Evolutionary conservation across 2,113 vertebrate species (phyloP), one percentile per base, ranked within the genome.

Genomic region (Neopipo cinnamomea): DNA sequence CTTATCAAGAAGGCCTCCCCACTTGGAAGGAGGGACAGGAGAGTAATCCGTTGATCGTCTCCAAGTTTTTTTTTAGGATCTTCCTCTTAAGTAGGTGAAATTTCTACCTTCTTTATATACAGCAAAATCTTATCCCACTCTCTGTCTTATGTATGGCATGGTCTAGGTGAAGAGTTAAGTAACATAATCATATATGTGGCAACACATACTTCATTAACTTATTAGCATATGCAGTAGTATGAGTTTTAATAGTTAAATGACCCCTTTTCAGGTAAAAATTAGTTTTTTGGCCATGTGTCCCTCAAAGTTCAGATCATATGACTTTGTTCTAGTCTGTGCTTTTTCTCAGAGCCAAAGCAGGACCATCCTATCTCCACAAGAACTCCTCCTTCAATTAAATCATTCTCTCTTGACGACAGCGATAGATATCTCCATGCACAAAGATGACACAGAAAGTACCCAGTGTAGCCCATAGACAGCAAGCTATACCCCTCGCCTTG

Each of bases 351-450:
- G 18, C 12, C 22, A 33, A 37, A 66, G 31, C 5, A 5, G 9
- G 52, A 50, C 22, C 44, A 24, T 20, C 18, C 19, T n/a, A 5
- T 20, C 15, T 28, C 11, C 52, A 20, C 9, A 44, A 63, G 17
- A 77, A 18, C 46, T 68, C 37, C 7, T 30, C 11, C 10, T 58
- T 42, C 44, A 42, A 19, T 12, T 18, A 28, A 16, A 0, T 23
- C 6, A 11, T 52, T 58, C 37, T 66, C 22, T 37, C 37, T 39
- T 67, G 52, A 28, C 0, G 1, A 7, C 22, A 37, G 28, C 12
- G 10, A 6, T 1, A 1, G 33, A 20, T 9, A 12, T 58, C 15
- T 20, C 5, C 10, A 0, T 19, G 18, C 42, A 19, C 44, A 44
- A 28, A 59, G 33, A 13, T 13, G 44, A 19, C 52, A 35, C 0